Conservation (phyloP, 2,888 invertebrate species). For the Synanthedon vespiformis region DNA sequence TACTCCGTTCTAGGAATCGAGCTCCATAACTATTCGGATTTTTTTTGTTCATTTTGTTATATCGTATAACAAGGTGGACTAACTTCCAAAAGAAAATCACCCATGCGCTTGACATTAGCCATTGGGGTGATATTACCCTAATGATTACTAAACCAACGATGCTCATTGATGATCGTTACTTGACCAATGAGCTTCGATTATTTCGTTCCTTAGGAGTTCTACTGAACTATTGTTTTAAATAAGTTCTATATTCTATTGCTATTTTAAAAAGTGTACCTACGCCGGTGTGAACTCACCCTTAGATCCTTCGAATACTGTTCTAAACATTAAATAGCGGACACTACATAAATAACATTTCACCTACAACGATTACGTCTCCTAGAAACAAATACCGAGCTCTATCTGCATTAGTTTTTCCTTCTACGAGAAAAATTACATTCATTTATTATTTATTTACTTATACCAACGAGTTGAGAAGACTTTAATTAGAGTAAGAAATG, state of each 20-base stretch:
- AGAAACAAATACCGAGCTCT: not conserved
- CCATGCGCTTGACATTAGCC: too few species aligned
- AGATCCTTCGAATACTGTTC: not conserved
- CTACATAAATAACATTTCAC: not conserved
- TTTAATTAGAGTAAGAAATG: conserved; percentile 15
- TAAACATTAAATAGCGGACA: not conserved
- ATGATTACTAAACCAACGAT: too few species aligned
- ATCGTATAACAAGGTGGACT: too few species aligned
- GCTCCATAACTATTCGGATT: too few species aligned
- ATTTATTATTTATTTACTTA: conserved; percentile 7
- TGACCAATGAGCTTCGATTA: too few species aligned
- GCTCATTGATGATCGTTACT: too few species aligned
- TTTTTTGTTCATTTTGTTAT: too few species aligned
- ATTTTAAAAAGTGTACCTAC: not conserved
- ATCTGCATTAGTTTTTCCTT: not conserved
- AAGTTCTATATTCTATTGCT: not conserved
- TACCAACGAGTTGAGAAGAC: conserved; percentile 10
- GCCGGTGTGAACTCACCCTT: not conserved
- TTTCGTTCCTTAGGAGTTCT: conserved; percentile 3
- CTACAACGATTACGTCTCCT: not conserved
- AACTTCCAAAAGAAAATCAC: too few species aligned
- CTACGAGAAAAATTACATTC: conserved; percentile 3
- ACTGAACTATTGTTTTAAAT: not conserved
- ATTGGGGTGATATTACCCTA: too few species aligned
- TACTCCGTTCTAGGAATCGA: too few species aligned